Conservation (phyloP, 2,888 invertebrate species). For the Eledona agricola region DNA sequence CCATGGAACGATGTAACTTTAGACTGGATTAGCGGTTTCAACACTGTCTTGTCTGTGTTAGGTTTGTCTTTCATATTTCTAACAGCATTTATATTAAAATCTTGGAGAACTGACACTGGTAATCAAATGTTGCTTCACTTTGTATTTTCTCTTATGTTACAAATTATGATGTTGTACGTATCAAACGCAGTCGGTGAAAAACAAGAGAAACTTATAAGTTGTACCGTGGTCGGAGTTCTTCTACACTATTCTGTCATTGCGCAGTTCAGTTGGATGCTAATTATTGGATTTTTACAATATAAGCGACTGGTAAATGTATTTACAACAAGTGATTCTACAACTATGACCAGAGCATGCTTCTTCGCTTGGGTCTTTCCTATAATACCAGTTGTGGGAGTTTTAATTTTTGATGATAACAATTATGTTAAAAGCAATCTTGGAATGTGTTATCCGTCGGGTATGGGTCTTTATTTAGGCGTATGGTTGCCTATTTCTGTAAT, state of each 20-base stretch:
- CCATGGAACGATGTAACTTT: constrained; percentile 51
- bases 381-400: constrained; percentile 63
- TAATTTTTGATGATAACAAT: constrained; percentile 51
- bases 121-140: constrained; percentile 57
- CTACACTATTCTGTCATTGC: constrained; percentile 74
- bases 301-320: constrained; percentile 72
- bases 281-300: constrained; percentile 74
- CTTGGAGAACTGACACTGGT: constrained; percentile 66
- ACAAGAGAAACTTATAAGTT: constrained; percentile 60
- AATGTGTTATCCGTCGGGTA: constrained; percentile 66
- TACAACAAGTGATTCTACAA: constrained; percentile 63
- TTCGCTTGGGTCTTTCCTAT: constrained; percentile 71
- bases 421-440: constrained; percentile 58
- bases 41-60: constrained; percentile 65
- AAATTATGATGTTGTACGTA: constrained; percentile 55
- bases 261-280: constrained; percentile 78
- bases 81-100: constrained; percentile 67
- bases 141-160: constrained; percentile 50
- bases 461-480: constrained; percentile 65
- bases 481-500: constrained; percentile 65
- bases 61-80: constrained; percentile 64
- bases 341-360: constrained; percentile 66
- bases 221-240: constrained; percentile 67
- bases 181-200: constrained; percentile 54
- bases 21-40: constrained; percentile 65